A percentile compares a stretch with the other conserved stretches of the same genome.
Evolutionary conservation across 1,140 invertebrate genomes (phyloP).

Genomic region (Pseudomyrmex pallidus): DNA sequence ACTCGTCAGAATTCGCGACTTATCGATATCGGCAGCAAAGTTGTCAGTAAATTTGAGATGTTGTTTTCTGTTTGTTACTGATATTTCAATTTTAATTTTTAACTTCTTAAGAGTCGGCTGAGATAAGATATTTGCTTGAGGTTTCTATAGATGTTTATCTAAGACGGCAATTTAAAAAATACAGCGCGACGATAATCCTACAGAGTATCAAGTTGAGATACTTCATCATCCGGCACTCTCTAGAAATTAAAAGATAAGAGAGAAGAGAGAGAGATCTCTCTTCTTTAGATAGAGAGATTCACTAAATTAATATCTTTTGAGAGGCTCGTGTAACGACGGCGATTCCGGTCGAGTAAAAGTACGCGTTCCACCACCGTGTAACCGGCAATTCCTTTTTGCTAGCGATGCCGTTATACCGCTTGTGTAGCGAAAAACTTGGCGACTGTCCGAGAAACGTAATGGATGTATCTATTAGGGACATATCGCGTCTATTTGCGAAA

Average conservation of each 20-base stretch:
- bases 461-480: constrained; percentile 55
- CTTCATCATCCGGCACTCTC: background rate
- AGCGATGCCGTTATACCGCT: constrained; percentile 62
- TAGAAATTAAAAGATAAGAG: constrained; percentile 2
- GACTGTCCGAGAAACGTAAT: constrained; percentile 38
- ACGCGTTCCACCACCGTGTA: constrained; percentile 3
- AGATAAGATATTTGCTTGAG: background rate
- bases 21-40: background rate
- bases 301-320: constrained; percentile 38
- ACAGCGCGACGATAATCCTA: background rate
- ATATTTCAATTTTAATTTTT: background rate
- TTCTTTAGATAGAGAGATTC: no score
- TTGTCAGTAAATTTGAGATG: background rate
- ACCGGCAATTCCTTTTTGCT: constrained; percentile 51
- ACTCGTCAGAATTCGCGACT: background rate
- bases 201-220: background rate
- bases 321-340: constrained; percentile 30
- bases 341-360: constrained; percentile 38
- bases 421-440: constrained; percentile 59
- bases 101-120: background rate
- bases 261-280: background rate
- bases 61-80: background rate
- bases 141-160: background rate
- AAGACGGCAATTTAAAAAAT: constrained; percentile 28
- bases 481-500: constrained; percentile 19